Evolutionary conservation across 2,113 vertebrate genomes (phyloP).

Genomic region (Triplophysa siluroides): DNA sequence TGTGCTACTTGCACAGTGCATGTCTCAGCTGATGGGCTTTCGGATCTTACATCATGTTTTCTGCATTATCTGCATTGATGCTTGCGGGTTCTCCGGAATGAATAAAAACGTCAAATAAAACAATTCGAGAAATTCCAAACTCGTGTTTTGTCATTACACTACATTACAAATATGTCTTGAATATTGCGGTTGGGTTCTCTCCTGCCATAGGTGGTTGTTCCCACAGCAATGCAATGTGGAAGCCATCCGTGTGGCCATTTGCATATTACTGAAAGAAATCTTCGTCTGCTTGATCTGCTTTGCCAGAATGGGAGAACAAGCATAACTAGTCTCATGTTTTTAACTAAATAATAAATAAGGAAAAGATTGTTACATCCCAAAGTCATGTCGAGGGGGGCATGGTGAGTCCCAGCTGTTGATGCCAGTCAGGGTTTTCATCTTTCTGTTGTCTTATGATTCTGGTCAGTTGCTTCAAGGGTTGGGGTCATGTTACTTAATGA

Average conservation of each 20-base stretch:
- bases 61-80: not conserved
- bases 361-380: slow-evolving; percentile 23
- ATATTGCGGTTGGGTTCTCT: not conserved
- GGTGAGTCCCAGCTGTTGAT: slow-evolving; percentile 7
- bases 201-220: not conserved
- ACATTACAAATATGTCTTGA: not conserved
- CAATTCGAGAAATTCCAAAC: too few species aligned
- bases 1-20: not conserved
- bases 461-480: slow-evolving; percentile 12
- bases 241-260: not conserved
- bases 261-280: not conserved
- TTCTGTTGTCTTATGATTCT: slow-evolving; percentile 20
- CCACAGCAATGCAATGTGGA: not conserved
- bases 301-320: slow-evolving; percentile 1
- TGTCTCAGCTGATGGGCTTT: not conserved
- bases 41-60: not conserved
- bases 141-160: too few species aligned
- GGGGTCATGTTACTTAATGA: slow-evolving; percentile 27
- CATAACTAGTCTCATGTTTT: slow-evolving; percentile 3
- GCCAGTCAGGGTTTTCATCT: slow-evolving; percentile 17
- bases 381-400: slow-evolving; percentile 21
- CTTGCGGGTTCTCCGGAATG: not conserved
- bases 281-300: slow-evolving; percentile 5
- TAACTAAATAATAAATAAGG: slow-evolving; percentile 43
- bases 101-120: not conserved